Conservation (phyloP, 2,797 vertebrate genomes). For the Gouania willdenowi region DNA sequence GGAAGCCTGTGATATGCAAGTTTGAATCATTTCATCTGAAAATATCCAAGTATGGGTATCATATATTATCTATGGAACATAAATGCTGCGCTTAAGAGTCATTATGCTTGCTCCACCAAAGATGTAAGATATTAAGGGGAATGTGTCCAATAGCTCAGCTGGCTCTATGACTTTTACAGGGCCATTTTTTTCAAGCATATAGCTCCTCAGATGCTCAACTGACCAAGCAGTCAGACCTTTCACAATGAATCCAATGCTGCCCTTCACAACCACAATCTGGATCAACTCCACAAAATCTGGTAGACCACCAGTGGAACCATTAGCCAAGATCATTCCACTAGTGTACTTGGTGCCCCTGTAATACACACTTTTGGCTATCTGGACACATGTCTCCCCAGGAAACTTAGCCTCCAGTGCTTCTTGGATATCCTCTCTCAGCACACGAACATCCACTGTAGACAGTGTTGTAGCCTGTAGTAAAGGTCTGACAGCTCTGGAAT, state of each 20-base stretch:
- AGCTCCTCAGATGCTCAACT: slow-evolving; percentile 19
- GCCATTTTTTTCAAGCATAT: slow-evolving; percentile 10
- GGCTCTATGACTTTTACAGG: slow-evolving; percentile 25
- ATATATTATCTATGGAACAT: slow-evolving; percentile 16
- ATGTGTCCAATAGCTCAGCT: slow-evolving; percentile 16
- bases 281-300: background rate
- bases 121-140: slow-evolving; percentile 11
- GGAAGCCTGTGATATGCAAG: no score
- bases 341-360: slow-evolving; percentile 16
- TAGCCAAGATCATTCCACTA: slow-evolving; percentile 18
- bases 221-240: slow-evolving; percentile 12
- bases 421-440: slow-evolving; percentile 25
- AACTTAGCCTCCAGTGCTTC: slow-evolving; percentile 21
- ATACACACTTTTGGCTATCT: slow-evolving; percentile 10
- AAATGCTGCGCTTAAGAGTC: slow-evolving; percentile 15
- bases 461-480: slow-evolving; percentile 11
- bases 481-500: slow-evolving; percentile 19
- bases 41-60: no score
- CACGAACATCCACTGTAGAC: slow-evolving; percentile 19
- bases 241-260: slow-evolving; percentile 18
- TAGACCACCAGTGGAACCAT: slow-evolving; percentile 2
- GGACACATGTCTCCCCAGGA: slow-evolving; percentile 10
- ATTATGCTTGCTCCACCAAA: slow-evolving; percentile 19
- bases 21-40: no score
- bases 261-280: slow-evolving; percentile 11